Evolutionary conservation across 2,888 invertebrate genomes (phyloP).

Genomic region (Halictus quadricinctus): DNA sequence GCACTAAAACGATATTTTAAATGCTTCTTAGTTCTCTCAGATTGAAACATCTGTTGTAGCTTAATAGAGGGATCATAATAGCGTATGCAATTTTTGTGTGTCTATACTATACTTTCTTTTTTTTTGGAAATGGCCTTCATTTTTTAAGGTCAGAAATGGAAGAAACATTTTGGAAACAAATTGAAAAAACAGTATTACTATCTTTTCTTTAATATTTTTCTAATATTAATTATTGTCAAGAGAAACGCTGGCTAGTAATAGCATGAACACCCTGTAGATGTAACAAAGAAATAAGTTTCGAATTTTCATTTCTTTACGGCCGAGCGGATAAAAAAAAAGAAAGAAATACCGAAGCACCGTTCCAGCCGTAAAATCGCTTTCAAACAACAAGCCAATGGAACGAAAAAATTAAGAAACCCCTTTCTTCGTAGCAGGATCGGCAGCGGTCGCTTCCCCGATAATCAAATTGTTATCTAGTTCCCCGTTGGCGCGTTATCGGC

Average conservation of each 20-base stretch:
- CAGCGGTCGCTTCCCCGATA: not conserved
- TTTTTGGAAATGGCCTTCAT: no score
- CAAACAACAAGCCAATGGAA: not conserved
- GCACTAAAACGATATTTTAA: not conserved
- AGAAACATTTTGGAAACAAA: no score
- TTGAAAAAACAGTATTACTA: not conserved
- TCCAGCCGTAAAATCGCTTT: not conserved
- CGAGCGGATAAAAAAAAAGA: not conserved
- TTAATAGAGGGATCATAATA: no score
- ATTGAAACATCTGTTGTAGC: no score
- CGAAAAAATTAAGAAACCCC: not conserved
- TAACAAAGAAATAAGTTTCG: not conserved
- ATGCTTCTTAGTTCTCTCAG: not conserved
- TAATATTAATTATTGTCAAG: not conserved
- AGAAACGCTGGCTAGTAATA: not conserved
- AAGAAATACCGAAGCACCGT: not conserved
- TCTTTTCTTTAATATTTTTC: not conserved
- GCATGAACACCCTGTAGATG: not conserved
- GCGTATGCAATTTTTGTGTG: no score
- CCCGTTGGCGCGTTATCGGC: not conserved
- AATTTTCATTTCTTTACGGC: not conserved
- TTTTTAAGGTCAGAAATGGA: no score
- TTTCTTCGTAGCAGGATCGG: not conserved
- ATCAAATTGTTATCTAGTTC: constrained; percentile 15
- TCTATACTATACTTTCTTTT: no score